Conservation (phyloP, 2,888 invertebrate species). For the Mythimna albipuncta region DNA sequence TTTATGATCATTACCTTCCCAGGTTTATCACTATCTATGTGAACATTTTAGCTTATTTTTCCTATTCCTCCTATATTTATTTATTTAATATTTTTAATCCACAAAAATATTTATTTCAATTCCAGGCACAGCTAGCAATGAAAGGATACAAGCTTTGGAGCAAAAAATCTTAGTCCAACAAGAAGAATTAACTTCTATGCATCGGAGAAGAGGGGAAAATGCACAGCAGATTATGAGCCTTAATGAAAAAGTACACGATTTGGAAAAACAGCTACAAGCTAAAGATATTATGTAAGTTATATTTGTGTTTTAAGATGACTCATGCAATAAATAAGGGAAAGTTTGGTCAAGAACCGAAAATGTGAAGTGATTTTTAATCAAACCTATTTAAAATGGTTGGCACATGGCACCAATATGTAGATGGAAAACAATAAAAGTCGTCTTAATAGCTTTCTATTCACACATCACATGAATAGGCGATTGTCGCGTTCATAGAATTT, state of each 20-base stretch:
- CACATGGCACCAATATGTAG: background rate
- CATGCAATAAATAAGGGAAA: background rate
- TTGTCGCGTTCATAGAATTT: background rate
- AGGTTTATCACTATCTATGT: too few species aligned
- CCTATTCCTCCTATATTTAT: too few species aligned
- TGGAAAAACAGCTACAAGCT: constrained; percentile 93
- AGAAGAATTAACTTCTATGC: constrained; percentile 97
- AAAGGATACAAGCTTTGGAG: constrained; percentile 94
- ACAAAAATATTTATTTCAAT: constrained; percentile 36
- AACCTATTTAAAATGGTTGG: background rate
- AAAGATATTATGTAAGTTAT: constrained; percentile 93
- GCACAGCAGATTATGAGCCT: constrained; percentile 98
- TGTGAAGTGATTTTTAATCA: background rate
- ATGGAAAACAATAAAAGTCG: background rate
- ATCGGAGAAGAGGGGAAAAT: constrained; percentile 97
- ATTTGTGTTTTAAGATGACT: background rate
- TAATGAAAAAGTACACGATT: constrained; percentile 95
- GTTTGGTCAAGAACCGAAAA: background rate
- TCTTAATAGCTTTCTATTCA: background rate
- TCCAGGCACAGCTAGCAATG: constrained; percentile 83
- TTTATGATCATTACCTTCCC: too few species aligned
- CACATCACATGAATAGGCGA: background rate
- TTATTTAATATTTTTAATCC: background rate
- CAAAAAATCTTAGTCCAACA: constrained; percentile 96
- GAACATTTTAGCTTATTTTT: background rate